phyloP scores from a whole-genome alignment of 2,888 invertebrate species.

The Mythimna vitellina region DNA sequence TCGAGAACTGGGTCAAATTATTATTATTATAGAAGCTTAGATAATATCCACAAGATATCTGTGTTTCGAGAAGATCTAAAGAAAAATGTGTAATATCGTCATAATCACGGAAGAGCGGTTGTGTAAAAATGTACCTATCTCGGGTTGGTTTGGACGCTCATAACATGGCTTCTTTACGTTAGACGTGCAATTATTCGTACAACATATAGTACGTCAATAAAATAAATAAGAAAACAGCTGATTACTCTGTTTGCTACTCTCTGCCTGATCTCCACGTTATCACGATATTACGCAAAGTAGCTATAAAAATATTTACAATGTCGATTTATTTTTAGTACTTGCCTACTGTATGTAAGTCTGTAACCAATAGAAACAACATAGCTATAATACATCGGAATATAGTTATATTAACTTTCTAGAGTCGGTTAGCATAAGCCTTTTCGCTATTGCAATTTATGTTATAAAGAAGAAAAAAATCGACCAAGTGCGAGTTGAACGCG shows the following conservation, averaged over 20 bases:
- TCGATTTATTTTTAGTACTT: conserved; percentile 3
- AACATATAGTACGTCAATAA: not conserved
- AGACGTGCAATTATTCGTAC: no score
- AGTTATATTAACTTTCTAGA: no score
- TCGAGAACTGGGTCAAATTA: no score
- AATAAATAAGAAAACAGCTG: conserved; percentile 31
- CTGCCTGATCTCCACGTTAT: conserved; percentile 25
- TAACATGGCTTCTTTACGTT: not conserved
- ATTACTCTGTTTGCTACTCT: not conserved
- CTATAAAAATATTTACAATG: conserved; percentile 6
- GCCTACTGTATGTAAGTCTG: not conserved
- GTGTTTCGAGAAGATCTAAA: no score
- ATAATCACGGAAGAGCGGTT: no score
- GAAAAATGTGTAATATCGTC: no score
- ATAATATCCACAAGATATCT: no score
- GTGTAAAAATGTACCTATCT: not conserved
- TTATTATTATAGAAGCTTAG: no score
- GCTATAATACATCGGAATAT: no score
- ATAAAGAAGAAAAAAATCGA: no score
- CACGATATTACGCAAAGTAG: conserved; percentile 7
- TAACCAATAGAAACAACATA: no score
- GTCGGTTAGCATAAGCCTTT: not conserved
- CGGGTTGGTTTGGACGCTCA: not conserved
- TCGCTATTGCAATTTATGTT: not conserved
- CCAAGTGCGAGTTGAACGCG: no score